Evolutionary conservation across 2,113 vertebrate genomes (phyloP).

Genomic region (Tachysurus fulvidraco): DNA sequence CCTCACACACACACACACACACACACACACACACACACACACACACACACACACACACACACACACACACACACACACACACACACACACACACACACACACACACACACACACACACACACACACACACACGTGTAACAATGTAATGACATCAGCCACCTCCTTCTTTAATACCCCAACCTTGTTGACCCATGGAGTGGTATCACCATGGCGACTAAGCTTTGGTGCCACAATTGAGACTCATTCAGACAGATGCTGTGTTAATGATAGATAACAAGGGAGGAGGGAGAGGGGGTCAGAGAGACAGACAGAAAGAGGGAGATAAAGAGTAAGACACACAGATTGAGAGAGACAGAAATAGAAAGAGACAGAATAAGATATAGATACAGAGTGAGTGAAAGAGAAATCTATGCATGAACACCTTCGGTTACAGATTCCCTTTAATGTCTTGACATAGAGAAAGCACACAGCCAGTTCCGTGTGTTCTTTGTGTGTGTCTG

Average conservation of each 20-base stretch:
- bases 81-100: constrained; percentile 1
- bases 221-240: neutral
- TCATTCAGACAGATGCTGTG: constrained; percentile 4
- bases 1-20: constrained; percentile 4
- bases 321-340: neutral
- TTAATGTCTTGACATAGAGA: neutral
- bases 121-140: constrained; percentile 2
- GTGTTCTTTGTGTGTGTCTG: neutral
- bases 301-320: neutral
- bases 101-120: neutral
- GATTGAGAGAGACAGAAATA: neutral
- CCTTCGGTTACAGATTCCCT: neutral
- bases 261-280: constrained; percentile 7
- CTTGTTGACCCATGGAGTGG: constrained; percentile 3
- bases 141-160: constrained; percentile 33
- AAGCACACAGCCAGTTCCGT: too few species aligned
- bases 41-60: neutral
- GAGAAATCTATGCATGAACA: neutral
- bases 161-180: constrained; percentile 8
- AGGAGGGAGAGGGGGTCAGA: neutral
- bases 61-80: constrained; percentile 13
- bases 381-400: neutral
- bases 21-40: neutral
- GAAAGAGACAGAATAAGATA: neutral
- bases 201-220: constrained; percentile 28